Evolutionary conservation across 2,888 invertebrate genomes (phyloP).

Genomic region (Melitaea athalia): DNA sequence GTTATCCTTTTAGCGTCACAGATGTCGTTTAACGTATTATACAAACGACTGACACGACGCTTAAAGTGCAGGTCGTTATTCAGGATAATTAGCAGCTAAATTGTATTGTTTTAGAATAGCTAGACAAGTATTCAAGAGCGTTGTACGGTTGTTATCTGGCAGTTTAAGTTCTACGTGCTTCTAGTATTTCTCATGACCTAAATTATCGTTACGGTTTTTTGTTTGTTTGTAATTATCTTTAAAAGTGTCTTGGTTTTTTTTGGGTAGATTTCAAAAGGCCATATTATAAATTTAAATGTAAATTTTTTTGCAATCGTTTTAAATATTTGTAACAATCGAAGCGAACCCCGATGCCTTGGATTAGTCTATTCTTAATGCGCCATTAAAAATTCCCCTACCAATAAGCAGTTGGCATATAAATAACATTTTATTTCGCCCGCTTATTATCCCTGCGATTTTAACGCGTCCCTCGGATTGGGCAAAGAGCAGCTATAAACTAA

Average conservation of each 20-base stretch:
- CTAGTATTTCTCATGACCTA: background rate
- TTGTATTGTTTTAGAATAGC: background rate
- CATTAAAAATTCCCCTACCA: background rate
- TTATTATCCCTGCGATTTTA: background rate
- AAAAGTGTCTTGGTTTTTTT: background rate
- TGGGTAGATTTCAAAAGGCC: background rate
- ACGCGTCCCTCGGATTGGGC: background rate
- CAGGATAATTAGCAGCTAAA: background rate
- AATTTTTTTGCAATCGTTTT: too few relatives aligned
- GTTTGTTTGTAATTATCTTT: background rate
- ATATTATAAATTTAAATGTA: too few relatives aligned
- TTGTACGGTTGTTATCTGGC: background rate
- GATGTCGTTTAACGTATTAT: too few relatives aligned
- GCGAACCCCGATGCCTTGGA: too few relatives aligned
- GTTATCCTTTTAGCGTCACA: too few relatives aligned
- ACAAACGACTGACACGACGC: too few relatives aligned
- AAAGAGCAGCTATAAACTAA: too few relatives aligned
- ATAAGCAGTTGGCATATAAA: background rate
- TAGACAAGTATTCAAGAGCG: background rate
- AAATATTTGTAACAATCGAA: too few relatives aligned
- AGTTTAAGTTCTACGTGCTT: background rate
- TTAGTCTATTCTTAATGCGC: too few relatives aligned
- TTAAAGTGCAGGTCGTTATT: background rate
- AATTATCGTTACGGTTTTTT: background rate
- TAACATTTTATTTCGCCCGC: background rate